These are phyloP conservation scores for Elachura formosa DNA, from an alignment of 2,113 vertebrate species.

Conservation along the genomic window DNA sequence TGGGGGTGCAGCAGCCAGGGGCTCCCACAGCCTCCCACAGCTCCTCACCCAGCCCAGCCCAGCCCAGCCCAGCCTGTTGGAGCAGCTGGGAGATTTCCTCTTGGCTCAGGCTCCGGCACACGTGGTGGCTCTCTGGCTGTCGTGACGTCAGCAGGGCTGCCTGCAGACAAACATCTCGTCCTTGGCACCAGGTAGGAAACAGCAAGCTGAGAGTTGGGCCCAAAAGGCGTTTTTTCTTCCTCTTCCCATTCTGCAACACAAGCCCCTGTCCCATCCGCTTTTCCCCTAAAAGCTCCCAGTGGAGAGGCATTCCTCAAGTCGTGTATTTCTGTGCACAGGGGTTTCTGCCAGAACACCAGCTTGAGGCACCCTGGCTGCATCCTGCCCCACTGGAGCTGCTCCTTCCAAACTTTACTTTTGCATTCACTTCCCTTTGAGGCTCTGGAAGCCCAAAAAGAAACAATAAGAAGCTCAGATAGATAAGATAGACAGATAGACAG, in stretches of 20 bases:
- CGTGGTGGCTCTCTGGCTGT: background rate
- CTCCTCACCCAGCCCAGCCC: background rate
- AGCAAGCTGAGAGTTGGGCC: background rate
- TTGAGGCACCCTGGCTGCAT: background rate
- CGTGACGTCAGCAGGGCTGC: background rate
- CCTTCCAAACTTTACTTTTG: background rate
- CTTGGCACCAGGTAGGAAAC: conserved; percentile 24
- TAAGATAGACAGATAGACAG: no score
- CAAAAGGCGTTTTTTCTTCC: background rate
- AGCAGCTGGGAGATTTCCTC: background rate
- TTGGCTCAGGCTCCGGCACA: background rate
- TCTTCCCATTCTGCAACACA: background rate
- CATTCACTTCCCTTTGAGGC: background rate
- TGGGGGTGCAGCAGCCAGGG: background rate
- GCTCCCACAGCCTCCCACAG: background rate
- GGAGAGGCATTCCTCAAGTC: background rate
- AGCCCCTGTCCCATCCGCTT: background rate
- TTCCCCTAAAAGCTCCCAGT: background rate
- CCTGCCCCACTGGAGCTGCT: background rate
- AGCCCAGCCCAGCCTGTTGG: background rate
- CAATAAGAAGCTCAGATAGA: background rate
- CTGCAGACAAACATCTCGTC: background rate
- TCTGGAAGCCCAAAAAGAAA: background rate
- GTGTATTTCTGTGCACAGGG: background rate
- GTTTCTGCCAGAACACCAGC: background rate